Evolutionary conservation across 2,888 invertebrate species (phyloP), one percentile per base, ranked within the genome.

Genomic region (Dryobota labecula): DNA sequence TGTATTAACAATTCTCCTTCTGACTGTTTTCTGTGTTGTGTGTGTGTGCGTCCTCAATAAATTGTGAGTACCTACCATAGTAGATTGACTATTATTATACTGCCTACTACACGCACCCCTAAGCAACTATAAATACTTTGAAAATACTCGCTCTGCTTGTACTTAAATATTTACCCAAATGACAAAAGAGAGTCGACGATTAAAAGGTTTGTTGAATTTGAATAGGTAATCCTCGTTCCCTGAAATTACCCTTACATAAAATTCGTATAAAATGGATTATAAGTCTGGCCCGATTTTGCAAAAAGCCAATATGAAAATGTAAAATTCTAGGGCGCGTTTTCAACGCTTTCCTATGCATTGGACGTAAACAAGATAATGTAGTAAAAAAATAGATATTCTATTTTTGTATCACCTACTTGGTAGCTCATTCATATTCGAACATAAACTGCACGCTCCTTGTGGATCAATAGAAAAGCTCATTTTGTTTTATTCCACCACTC

Each of bases 401-500:
- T 82, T 76, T 72, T 62, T 72, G 58, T 72, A 69, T 72, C 53
- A 60, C 36, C 53, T 69, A 65, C 53, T 51, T 73, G 62, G 41
- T 71, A 74, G 76, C 86, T 87, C 86, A 86, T 91, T 89, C 87
- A 88, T 90, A 90, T 90, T 89, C 90, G 87, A 89, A 90, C 87
- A 90, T 90, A 90, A 91, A 91, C 88, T 91, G 92, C 91, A 92
- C 89, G 88, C 87, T 90, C 79, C 87, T 84, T 87, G 85, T 82
- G 90, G 91, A 93, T 92, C 91, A 91, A 93, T 92, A 91, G 90
- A 88, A 91, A 90, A 92, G 89, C 93, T 93, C 94, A 93, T 94
- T 94, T 93, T 92, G 93, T 94, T 94, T 93, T 94, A 94, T 94
- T 93, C 88, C 82, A 87, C 88, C 89, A 90, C 92, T 92, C 89